Percentiles rank a stretch among this genome's conserved stretches.
Conservation (phyloP, 2,113 vertebrate genomes). For the Misgurnus mizolepis region DNA sequence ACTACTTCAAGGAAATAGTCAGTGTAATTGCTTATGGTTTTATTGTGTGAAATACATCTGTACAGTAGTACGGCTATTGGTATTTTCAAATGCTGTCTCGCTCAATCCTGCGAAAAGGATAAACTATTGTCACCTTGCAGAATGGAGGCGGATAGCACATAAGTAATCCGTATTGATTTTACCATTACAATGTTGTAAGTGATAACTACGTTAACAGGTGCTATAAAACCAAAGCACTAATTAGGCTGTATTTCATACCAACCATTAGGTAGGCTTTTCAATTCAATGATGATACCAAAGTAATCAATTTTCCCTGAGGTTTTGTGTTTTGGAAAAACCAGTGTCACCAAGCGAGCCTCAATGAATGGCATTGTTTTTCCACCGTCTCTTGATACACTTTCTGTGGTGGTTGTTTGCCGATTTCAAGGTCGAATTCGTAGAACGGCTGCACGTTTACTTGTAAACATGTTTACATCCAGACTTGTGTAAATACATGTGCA, state of each 20-base stretch:
- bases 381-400: constrained; percentile 70
- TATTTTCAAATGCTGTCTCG: constrained; percentile 13
- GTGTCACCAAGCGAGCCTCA: neutral
- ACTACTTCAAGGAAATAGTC: neutral
- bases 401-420: constrained; percentile 68
- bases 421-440: constrained; percentile 75
- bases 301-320: constrained; percentile 25
- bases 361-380: constrained; percentile 37
- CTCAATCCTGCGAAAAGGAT: constrained; percentile 40
- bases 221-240: constrained; percentile 54
- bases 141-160: constrained; percentile 32
- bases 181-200: constrained; percentile 57
- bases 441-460: constrained; percentile 65
- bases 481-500: constrained; percentile 70
- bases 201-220: constrained; percentile 53
- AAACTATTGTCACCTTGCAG: constrained; percentile 40
- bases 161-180: constrained; percentile 59
- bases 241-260: constrained; percentile 47
- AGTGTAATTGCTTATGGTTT: neutral
- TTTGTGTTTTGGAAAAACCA: constrained; percentile 11
- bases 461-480: constrained; percentile 73
- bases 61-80: neutral
- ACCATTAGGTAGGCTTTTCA: constrained; percentile 51
- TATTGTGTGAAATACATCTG: neutral
- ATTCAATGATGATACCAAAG: constrained; percentile 36